Evolutionary conservation across 2,888 invertebrate genomes (phyloP).

Genomic region (Catocala sponsa): DNA sequence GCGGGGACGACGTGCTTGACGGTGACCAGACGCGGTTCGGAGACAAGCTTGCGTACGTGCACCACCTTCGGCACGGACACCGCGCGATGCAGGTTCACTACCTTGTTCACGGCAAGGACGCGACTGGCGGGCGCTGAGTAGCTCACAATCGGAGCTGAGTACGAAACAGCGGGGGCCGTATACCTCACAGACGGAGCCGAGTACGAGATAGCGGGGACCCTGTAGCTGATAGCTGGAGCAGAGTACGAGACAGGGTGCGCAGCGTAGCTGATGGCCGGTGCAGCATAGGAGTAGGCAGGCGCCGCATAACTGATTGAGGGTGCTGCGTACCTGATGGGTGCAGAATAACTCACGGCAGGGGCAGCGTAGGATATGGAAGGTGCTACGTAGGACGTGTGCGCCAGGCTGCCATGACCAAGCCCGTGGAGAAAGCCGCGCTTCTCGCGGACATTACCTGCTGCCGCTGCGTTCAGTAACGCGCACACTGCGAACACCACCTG

Average conservation of each 20-base stretch:
- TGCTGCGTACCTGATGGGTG: conserved; percentile 21
- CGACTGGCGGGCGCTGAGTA: background rate
- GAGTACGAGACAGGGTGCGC: conserved; percentile 22
- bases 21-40: conserved; percentile 56
- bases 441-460: conserved; percentile 6
- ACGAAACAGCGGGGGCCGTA: background rate
- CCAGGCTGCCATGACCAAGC: conserved; percentile 2
- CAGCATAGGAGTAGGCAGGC: conserved; percentile 13
- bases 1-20: conserved; percentile 52
- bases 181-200: conserved; percentile 1
- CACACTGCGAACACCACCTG: conserved; percentile 13
- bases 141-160: background rate
- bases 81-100: conserved; percentile 47
- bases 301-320: conserved; percentile 16
- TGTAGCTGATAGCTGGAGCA: conserved; percentile 25
- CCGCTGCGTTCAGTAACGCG: conserved; percentile 13
- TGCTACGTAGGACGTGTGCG: background rate
- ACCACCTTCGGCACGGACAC: conserved; percentile 54
- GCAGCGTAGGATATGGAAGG: conserved; percentile 1
- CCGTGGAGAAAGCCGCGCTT: conserved; percentile 17
- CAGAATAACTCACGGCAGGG: conserved; percentile 21
- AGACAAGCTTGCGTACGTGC: conserved; percentile 55
- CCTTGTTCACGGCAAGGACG: conserved; percentile 45
- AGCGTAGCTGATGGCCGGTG: conserved; percentile 17
- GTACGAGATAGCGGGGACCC: conserved; percentile 22